These are phyloP conservation scores for Cardiocondyla obscurior DNA, from an alignment of 1,140 invertebrate genomes.

Conservation along the genomic window DNA sequence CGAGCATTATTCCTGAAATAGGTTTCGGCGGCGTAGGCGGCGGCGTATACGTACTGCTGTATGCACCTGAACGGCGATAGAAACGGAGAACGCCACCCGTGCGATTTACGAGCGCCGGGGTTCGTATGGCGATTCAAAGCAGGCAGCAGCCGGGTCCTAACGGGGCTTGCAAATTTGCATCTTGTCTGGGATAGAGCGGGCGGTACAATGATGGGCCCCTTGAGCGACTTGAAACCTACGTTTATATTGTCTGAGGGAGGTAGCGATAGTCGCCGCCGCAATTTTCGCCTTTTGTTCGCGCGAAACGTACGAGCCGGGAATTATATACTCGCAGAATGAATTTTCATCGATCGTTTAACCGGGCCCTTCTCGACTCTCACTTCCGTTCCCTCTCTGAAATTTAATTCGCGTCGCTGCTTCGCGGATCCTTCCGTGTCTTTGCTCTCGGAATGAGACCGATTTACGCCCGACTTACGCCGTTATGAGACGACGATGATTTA, in stretches of 20 bases:
- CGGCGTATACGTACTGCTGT: neutral
- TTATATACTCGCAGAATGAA: neutral
- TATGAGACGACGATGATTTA: neutral
- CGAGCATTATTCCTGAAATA: conserved; percentile 65
- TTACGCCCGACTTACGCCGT: no score
- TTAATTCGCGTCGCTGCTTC: neutral
- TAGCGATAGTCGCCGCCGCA: neutral
- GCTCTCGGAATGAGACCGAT: no score
- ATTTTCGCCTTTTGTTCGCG: neutral
- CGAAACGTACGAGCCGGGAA: neutral
- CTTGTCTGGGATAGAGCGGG: conserved; percentile 39
- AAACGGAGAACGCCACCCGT: conserved; percentile 33
- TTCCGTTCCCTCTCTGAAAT: neutral
- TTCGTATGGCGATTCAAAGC: conserved; percentile 50
- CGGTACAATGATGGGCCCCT: conserved; percentile 39
- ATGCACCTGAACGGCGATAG: conserved; percentile 40
- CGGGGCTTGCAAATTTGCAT: conserved; percentile 55
- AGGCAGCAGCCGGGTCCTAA: conserved; percentile 34
- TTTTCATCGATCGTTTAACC: neutral
- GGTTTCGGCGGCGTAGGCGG: conserved; percentile 46
- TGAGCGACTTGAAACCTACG: conserved; percentile 33
- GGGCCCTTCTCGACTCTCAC: neutral
- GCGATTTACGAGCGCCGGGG: conserved; percentile 46
- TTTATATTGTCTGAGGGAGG: conserved; percentile 11
- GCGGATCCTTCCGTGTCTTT: neutral